phyloP scores from a whole-genome alignment of 1,140 invertebrate species.

The Antheraea mylitta region DNA sequence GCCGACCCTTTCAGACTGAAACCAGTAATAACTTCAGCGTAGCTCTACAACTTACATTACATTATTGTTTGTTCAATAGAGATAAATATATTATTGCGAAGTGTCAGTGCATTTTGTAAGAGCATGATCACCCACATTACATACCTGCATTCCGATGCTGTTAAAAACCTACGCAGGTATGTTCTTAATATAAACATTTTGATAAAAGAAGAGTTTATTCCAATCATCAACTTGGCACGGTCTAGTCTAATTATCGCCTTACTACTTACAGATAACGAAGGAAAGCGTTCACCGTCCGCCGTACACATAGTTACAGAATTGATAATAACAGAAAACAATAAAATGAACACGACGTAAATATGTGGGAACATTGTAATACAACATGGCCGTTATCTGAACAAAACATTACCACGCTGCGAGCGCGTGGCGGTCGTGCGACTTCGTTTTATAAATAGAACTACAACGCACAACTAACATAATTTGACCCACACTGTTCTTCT shows the following conservation, averaged over 20 bases:
- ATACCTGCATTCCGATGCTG: neutral
- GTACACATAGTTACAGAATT: conserved; percentile 44
- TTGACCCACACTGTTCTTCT: conserved; percentile 30
- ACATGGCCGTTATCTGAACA: conserved; percentile 53
- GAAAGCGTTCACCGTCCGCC: conserved; percentile 27
- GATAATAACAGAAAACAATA: conserved; percentile 52
- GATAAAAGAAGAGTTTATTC: conserved; percentile 10
- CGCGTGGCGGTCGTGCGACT: conserved; percentile 55
- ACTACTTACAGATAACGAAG: conserved; percentile 40
- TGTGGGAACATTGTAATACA: conserved; percentile 49
- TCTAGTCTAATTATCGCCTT: conserved; percentile 44
- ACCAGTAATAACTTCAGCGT: too few relatives aligned
- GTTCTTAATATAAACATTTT: neutral
- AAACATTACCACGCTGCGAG: conserved; percentile 65
- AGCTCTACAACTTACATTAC: too few relatives aligned
- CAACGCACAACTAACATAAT: conserved; percentile 44
- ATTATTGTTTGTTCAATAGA: too few relatives aligned
- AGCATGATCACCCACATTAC: neutral
- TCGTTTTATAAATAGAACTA: conserved; percentile 62
- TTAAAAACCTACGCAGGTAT: neutral
- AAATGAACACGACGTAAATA: conserved; percentile 58
- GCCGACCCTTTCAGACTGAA: too few relatives aligned
- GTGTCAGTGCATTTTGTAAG: neutral
- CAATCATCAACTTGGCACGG: conserved; percentile 1
- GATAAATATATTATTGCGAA: too few relatives aligned